Conservation (phyloP, 2,888 invertebrate genomes). For the Carcina quercana region DNA sequence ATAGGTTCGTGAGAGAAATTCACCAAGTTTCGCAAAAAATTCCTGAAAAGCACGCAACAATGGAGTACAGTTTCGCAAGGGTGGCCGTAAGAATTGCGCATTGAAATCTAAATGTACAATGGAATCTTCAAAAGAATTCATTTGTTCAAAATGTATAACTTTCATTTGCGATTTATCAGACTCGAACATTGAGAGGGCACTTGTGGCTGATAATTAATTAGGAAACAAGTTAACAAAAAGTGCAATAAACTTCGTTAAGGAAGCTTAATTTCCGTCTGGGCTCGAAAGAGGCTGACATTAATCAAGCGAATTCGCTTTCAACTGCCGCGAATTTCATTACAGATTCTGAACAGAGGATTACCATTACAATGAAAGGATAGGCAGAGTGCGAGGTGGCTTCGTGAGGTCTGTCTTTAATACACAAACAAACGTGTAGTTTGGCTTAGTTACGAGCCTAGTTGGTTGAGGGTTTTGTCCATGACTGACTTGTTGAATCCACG, state of each 20-base stretch:
- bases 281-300: constrained; percentile 50
- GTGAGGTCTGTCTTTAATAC: neutral
- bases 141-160: constrained; percentile 17
- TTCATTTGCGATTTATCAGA: constrained; percentile 25
- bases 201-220: constrained; percentile 65
- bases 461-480: neutral
- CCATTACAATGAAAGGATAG: constrained; percentile 31
- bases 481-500: constrained; percentile 1
- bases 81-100: too few relatives aligned
- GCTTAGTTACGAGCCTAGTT: neutral
- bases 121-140: constrained; percentile 17
- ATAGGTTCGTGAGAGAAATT: too few relatives aligned
- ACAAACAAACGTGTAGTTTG: neutral
- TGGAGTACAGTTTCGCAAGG: too few relatives aligned
- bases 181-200: constrained; percentile 32
- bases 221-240: constrained; percentile 62
- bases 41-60: too few relatives aligned
- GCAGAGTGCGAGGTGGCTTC: constrained; percentile 9
- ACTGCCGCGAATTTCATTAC: constrained; percentile 48
- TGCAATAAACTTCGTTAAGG: constrained; percentile 61
- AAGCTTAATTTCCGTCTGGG: constrained; percentile 56
- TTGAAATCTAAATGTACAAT: too few relatives aligned
- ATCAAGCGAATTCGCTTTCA: constrained; percentile 49
- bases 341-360: constrained; percentile 38
- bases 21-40: too few relatives aligned